Conservation (phyloP, 2,797 vertebrate genomes). For the Fratercula arctica region DNA sequence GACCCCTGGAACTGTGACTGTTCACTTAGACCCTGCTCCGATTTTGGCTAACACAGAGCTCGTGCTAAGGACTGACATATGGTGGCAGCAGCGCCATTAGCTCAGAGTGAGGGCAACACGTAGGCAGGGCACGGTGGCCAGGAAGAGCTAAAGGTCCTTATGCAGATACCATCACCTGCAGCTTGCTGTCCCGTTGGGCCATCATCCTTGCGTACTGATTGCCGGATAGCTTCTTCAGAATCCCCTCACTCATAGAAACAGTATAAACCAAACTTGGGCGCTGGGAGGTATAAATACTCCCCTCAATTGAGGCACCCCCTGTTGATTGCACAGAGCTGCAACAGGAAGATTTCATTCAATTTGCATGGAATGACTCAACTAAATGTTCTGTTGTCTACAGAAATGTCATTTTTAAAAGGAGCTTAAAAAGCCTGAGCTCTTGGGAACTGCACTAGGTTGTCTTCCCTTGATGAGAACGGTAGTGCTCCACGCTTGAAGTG, state of each 20-base stretch:
- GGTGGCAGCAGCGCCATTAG: not conserved
- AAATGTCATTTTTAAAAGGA: not conserved
- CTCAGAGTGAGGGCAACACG: rapidly evolving
- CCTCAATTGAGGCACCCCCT: rapidly evolving
- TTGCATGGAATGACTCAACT: not conserved
- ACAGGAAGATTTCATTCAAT: not conserved
- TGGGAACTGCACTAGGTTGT: not conserved
- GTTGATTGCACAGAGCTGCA: not conserved
- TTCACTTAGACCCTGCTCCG: not conserved
- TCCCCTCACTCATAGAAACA: not conserved
- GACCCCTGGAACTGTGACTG: not conserved
- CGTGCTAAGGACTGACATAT: not conserved
- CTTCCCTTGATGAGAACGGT: not conserved
- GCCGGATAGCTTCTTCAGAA: not conserved
- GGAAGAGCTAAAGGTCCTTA: not conserved
- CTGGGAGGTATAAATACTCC: not conserved
- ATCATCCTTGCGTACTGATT: not conserved
- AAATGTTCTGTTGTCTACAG: not conserved
- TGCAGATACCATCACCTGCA: not conserved
- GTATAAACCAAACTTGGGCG: not conserved
- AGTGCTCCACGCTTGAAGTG: not conserved
- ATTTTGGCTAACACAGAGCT: not conserved
- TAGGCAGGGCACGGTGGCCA: too few species aligned
- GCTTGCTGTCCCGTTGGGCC: not conserved
- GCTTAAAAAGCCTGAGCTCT: not conserved